These are phyloP conservation scores for Polyergus mexicanus DNA, from an alignment of 1,140 invertebrate genomes.

Conservation along the genomic window DNA sequence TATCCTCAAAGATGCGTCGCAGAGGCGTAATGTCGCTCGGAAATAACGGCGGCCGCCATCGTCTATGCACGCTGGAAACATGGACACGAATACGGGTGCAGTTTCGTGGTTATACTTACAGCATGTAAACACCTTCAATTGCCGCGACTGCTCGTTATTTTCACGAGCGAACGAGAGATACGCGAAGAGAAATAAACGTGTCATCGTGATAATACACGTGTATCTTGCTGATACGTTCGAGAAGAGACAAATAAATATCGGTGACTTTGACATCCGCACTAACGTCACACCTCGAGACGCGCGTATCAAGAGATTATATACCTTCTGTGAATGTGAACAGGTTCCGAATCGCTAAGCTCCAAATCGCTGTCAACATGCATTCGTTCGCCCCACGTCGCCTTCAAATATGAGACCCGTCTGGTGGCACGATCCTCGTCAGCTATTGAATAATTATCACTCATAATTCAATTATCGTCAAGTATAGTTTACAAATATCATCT, in stretches of 20 bases:
- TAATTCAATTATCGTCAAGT: background rate
- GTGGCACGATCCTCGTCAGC: conserved; percentile 94
- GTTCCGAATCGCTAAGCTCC: conserved; percentile 89
- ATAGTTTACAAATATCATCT: too few species aligned
- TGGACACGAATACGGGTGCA: conserved; percentile 68
- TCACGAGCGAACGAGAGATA: background rate
- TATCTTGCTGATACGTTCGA: background rate
- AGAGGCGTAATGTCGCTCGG: conserved; percentile 91
- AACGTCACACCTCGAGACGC: background rate
- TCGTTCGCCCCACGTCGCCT: conserved; percentile 93
- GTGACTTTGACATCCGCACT: background rate
- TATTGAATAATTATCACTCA: conserved; percentile 78
- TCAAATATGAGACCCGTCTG: conserved; percentile 95
- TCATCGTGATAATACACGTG: background rate
- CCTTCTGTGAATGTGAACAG: conserved; percentile 88
- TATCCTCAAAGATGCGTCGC: conserved; percentile 91
- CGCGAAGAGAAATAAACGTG: background rate
- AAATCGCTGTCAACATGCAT: conserved; percentile 90
- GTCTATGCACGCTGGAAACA: conserved; percentile 88
- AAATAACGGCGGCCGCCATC: conserved; percentile 91
- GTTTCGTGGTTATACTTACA: conserved; percentile 64
- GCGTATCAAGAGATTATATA: conserved; percentile 74
- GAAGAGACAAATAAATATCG: conserved; percentile 6
- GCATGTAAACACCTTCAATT: conserved; percentile 27
- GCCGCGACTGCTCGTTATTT: conserved; percentile 23